phyloP scores from a whole-genome alignment of 1,140 invertebrate species.

The Lutraria rhynchaena region DNA sequence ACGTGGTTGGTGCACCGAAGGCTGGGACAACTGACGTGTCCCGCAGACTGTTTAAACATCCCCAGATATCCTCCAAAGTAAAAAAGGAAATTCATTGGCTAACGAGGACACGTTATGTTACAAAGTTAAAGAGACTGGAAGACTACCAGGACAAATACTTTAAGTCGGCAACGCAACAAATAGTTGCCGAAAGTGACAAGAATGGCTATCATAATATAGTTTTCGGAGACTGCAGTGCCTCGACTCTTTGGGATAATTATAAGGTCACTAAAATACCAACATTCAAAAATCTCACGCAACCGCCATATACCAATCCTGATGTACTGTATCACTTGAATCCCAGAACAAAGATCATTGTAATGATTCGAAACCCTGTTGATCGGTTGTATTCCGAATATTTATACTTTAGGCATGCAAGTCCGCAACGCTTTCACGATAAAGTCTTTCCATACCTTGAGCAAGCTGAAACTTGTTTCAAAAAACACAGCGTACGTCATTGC shows the following conservation, averaged over 20 bases:
- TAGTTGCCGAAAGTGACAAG: not conserved
- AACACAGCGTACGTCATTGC: not conserved
- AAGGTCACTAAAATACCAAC: conserved; percentile 46
- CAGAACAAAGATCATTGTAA: conserved; percentile 64
- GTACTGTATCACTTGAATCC: conserved; percentile 67
- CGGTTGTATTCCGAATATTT: conserved; percentile 57
- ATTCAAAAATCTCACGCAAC: conserved; percentile 54
- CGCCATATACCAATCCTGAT: conserved; percentile 55
- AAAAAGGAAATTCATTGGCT: conserved; percentile 35
- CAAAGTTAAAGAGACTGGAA: not conserved
- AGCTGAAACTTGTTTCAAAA: not conserved
- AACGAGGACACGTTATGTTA: conserved; percentile 32
- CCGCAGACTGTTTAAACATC: conserved; percentile 31
- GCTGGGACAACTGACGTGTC: conserved; percentile 33
- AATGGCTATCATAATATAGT: not conserved
- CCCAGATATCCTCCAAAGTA: conserved; percentile 14
- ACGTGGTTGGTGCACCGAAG: conserved; percentile 38
- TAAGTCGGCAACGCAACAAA: not conserved
- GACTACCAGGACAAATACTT: not conserved
- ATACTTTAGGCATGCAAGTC: not conserved
- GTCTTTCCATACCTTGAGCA: not conserved
- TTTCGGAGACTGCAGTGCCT: conserved; percentile 62
- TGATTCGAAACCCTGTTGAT: conserved; percentile 66
- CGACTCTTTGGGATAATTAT: conserved; percentile 59
- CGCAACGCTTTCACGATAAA: not conserved